Evolutionary conservation across 2,888 invertebrate species (phyloP).

Genomic region (Podabrus alpinus): DNA sequence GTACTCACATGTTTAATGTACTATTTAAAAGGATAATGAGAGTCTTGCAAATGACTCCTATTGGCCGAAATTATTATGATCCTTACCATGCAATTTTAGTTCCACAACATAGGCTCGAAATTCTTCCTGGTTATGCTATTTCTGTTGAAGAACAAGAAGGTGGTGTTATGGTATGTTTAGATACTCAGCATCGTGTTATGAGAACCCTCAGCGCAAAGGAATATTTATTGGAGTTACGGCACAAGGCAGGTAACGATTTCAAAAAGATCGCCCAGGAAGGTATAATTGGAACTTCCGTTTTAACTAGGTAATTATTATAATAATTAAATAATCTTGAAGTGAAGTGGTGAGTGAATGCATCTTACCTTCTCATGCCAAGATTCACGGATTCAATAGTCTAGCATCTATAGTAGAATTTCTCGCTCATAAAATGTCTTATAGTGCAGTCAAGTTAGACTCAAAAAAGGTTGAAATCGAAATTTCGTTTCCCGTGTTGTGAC

Average conservation of each 20-base stretch:
- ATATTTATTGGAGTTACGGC: slow-evolving; percentile 55
- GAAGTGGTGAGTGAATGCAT: neutral
- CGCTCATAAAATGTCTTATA: too few species aligned
- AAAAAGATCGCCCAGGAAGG: slow-evolving; percentile 57
- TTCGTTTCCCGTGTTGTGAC: too few species aligned
- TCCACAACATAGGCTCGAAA: slow-evolving; percentile 77
- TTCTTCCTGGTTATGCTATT: slow-evolving; percentile 92
- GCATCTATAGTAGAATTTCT: too few species aligned
- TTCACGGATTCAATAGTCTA: too few species aligned
- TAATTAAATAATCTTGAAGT: neutral
- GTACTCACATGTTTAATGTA: slow-evolving; percentile 80
- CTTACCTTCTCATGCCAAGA: too few species aligned
- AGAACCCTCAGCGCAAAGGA: slow-evolving; percentile 79
- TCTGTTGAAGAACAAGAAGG: slow-evolving; percentile 86
- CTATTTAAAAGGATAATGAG: slow-evolving; percentile 81
- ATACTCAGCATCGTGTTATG: slow-evolving; percentile 83
- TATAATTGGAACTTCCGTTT: slow-evolving; percentile 63
- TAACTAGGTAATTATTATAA: slow-evolving; percentile 53
- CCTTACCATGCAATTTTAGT: slow-evolving; percentile 70
- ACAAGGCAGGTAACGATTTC: slow-evolving; percentile 46
- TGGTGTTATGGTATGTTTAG: slow-evolving; percentile 84
- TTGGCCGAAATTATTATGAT: slow-evolving; percentile 80
- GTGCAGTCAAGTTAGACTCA: too few species aligned
- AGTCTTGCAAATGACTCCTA: slow-evolving; percentile 71
- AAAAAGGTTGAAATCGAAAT: too few species aligned